Percentiles rank a stretch among this genome's conserved stretches.
Evolutionary conservation across 2,797 vertebrate genomes (phyloP).

Genomic region (Coluber constrictor): DNA sequence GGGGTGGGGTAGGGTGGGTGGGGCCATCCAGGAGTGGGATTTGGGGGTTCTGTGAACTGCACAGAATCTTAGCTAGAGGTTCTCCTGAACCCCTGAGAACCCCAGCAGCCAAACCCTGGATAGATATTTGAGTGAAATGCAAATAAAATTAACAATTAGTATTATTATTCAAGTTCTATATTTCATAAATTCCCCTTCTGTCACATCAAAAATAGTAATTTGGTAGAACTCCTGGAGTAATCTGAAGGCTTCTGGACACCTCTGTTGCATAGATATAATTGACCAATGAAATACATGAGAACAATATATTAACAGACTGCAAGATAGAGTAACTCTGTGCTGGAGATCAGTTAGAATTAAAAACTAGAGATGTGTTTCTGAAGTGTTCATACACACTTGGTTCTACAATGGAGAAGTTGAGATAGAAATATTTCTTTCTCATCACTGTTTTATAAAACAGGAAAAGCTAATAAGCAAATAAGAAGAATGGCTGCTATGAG

Average conservation of each 20-base stretch:
- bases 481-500: background rate
- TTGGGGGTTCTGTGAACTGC: too few species aligned
- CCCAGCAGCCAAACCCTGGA: too few species aligned
- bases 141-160: background rate
- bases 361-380: background rate
- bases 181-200: background rate
- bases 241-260: background rate
- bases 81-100: too few species aligned
- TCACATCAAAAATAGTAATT: background rate
- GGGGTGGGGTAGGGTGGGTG: too few species aligned
- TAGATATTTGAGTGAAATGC: background rate
- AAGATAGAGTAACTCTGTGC: background rate
- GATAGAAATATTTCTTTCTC: background rate
- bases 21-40: too few species aligned
- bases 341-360: background rate
- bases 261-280: background rate
- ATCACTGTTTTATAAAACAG: background rate
- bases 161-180: background rate
- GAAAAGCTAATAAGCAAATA: background rate
- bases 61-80: too few species aligned
- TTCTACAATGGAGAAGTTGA: background rate
- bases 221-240: background rate
- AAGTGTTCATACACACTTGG: background rate
- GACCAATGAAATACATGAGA: background rate
- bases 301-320: background rate